A percentile compares a stretch with the other conserved stretches of the same genome.
Evolutionary conservation across 2,113 vertebrate genomes (phyloP).

Genomic region (Astur gentilis): DNA sequence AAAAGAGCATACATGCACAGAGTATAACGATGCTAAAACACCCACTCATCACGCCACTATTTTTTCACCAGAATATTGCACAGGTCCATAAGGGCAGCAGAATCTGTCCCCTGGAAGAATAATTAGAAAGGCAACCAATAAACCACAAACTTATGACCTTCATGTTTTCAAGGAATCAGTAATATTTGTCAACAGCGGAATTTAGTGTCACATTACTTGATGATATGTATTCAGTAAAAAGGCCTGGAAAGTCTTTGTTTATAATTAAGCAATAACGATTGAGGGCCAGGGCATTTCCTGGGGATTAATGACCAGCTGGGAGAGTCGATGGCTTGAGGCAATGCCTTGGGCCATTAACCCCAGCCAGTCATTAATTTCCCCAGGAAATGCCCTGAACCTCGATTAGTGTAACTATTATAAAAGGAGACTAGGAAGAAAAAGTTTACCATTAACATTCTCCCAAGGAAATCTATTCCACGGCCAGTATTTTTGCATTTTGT

Average conservation of each 20-base stretch:
- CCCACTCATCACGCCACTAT: not conserved
- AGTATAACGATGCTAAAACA: not conserved
- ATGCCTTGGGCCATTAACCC: conserved; percentile 56
- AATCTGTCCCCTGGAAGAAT: not conserved
- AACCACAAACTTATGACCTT: not conserved
- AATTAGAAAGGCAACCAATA: not conserved
- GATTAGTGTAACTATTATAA: conserved; percentile 11
- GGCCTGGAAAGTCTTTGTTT: conserved; percentile 47
- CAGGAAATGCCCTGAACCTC: conserved; percentile 56
- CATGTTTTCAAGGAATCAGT: not conserved
- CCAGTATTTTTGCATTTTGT: not conserved
- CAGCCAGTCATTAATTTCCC: conserved; percentile 56
- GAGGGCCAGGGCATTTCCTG: conserved; percentile 55
- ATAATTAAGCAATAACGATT: conserved; percentile 61
- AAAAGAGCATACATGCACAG: not conserved
- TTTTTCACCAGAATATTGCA: not conserved
- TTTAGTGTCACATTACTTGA: not conserved
- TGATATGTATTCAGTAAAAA: not conserved
- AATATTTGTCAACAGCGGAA: conserved; percentile 9
- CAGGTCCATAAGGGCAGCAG: not conserved
- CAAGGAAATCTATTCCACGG: not conserved
- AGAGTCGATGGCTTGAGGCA: conserved; percentile 24
- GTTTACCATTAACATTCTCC: conserved; percentile 31
- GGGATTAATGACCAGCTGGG: conserved; percentile 46
- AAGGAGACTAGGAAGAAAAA: conserved; percentile 22